Evolutionary conservation across 2,113 vertebrate species (phyloP).

Genomic region (Ascaphus truei): DNA sequence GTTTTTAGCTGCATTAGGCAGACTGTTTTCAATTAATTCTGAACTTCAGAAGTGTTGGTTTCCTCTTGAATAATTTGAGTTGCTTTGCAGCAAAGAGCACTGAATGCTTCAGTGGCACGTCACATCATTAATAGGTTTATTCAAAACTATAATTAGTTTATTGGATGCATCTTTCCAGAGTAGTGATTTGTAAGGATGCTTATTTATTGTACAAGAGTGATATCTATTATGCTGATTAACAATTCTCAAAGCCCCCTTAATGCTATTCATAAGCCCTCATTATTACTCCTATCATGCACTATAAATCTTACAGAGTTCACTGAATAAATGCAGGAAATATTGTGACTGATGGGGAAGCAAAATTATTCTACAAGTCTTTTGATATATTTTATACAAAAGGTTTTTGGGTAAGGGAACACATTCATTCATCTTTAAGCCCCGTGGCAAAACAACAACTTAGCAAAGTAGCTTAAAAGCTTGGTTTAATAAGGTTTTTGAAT

Average conservation of each 20-base stretch:
- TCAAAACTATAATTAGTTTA: conserved; percentile 38
- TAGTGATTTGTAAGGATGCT: conserved; percentile 35
- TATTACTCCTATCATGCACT: conserved; percentile 31
- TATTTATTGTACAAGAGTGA: conserved; percentile 38
- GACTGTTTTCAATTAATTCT: conserved; percentile 6
- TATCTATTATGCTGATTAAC: conserved; percentile 39
- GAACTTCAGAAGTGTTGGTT: conserved; percentile 15
- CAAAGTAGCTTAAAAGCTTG: neutral
- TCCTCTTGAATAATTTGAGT: conserved; percentile 24
- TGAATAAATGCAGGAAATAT: neutral
- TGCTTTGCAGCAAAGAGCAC: conserved; percentile 18
- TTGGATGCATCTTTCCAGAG: conserved; percentile 35
- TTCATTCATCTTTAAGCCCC: neutral
- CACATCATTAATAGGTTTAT: conserved; percentile 38
- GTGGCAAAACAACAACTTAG: neutral
- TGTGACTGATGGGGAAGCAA: conserved; percentile 3
- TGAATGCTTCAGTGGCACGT: conserved; percentile 31
- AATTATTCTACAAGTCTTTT: conserved; percentile 3
- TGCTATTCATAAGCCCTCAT: conserved; percentile 33
- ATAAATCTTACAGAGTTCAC: conserved; percentile 18
- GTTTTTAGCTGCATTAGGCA: neutral
- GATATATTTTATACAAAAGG: conserved; percentile 1
- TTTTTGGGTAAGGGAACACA: neutral
- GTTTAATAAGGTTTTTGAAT: neutral
- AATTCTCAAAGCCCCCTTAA: conserved; percentile 36